phyloP scores from a whole-genome alignment of 2,888 invertebrate species.

The Laspeyria flexula region DNA sequence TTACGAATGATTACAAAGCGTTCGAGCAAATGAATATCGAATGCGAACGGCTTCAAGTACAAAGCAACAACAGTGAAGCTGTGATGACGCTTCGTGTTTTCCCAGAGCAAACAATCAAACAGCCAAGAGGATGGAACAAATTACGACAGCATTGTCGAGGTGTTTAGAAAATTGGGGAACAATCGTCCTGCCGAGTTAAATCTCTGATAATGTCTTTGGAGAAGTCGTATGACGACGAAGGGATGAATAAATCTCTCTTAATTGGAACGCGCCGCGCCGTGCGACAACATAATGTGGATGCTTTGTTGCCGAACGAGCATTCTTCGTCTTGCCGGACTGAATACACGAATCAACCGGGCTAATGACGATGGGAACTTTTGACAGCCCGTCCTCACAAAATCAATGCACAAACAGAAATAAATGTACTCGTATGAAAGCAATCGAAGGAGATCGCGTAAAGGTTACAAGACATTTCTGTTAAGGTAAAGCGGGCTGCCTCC shows the following conservation, averaged over 20 bases:
- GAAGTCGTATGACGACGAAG: conserved; percentile 69
- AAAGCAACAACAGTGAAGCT: conserved; percentile 62
- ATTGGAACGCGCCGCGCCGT: conserved; percentile 75
- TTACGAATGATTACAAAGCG: conserved; percentile 68
- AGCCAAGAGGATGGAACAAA: conserved; percentile 77
- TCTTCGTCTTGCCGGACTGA: conserved; percentile 63
- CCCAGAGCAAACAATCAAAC: conserved; percentile 75
- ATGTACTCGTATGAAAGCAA: conserved; percentile 37
- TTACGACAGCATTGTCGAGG: conserved; percentile 77
- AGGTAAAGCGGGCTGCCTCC: conserved; percentile 28
- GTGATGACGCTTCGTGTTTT: conserved; percentile 70
- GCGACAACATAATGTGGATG: conserved; percentile 79
- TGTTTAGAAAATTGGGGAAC: conserved; percentile 83
- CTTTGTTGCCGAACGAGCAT: conserved; percentile 73
- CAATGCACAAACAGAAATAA: conserved; percentile 45
- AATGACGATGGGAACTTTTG: conserved; percentile 72
- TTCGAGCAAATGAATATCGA: conserved; percentile 76
- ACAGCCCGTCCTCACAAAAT: conserved; percentile 58
- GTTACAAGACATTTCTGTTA: conserved; percentile 31
- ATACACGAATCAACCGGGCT: conserved; percentile 69
- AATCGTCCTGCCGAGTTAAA: conserved; percentile 79
- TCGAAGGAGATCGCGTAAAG: conserved; percentile 41
- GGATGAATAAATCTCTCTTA: conserved; percentile 82
- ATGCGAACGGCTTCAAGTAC: conserved; percentile 66
- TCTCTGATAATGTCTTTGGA: conserved; percentile 79